These are phyloP conservation scores for cattle (Bos taurus) DNA, from an alignment of 2,113 vertebrate genomes.

Conservation along the genomic window ARS-UCD2.0 NC_037357.1:88213001-88213500, in stretches of 20 bases:
- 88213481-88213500: neutral
- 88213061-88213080: neutral
- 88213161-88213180: neutral
- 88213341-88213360: neutral
- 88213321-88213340: neutral
- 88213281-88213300: neutral
- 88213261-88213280: neutral
- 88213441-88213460: neutral
- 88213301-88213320: neutral
- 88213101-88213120: neutral
- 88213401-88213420: neutral
- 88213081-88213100: neutral
- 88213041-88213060: neutral
- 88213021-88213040: slow-evolving; percentile 18
- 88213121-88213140: neutral
- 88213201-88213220: neutral
- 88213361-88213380: neutral
- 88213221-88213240: neutral
- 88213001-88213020: slow-evolving; percentile 8
- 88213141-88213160: neutral
- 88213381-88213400: neutral
- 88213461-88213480: neutral
- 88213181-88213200: neutral
- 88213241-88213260: neutral
- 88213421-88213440: neutral